phyloP scores from a whole-genome alignment of 2,888 invertebrate genomes.

The Pherbina coryleti region DNA sequence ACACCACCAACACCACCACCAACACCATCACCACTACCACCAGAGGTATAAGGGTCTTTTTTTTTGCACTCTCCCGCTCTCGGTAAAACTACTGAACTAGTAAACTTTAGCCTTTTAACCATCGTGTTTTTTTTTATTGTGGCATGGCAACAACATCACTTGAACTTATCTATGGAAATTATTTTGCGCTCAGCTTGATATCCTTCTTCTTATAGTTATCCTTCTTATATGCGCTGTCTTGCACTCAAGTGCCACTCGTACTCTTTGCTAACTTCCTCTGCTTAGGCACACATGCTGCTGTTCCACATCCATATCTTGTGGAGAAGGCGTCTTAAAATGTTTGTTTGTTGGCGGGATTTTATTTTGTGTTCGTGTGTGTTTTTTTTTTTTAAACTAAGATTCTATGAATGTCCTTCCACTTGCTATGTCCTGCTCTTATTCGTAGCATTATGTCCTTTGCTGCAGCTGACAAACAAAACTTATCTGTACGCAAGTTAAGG shows the following conservation, averaged over 20 bases:
- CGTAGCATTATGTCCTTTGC: neutral
- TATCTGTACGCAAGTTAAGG: conserved; percentile 48
- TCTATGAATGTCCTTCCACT: neutral
- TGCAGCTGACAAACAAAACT: conserved; percentile 30
- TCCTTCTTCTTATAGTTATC: conserved; percentile 29
- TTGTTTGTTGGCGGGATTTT: neutral
- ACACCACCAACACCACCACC: neutral
- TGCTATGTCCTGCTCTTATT: neutral
- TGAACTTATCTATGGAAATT: conserved; percentile 51
- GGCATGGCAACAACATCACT: neutral
- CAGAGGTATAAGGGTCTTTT: neutral
- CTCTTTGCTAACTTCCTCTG: neutral
- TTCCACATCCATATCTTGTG: too few relatives aligned
- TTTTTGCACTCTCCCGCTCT: too few relatives aligned
- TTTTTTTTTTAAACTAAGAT: too few relatives aligned
- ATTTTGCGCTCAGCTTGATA: conserved; percentile 51
- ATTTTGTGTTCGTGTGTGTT: neutral
- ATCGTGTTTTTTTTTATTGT: too few relatives aligned
- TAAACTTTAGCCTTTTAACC: conserved; percentile 40
- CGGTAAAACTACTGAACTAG: conserved; percentile 37
- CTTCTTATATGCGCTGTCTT: conserved; percentile 10
- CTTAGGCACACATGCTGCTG: neutral
- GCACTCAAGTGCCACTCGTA: neutral
- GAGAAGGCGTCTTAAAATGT: too few relatives aligned
- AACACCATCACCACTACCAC: too few relatives aligned